phyloP scores from a whole-genome alignment of 2,113 vertebrate genomes.

The Dicerorhinus sumatrensis region DNA sequence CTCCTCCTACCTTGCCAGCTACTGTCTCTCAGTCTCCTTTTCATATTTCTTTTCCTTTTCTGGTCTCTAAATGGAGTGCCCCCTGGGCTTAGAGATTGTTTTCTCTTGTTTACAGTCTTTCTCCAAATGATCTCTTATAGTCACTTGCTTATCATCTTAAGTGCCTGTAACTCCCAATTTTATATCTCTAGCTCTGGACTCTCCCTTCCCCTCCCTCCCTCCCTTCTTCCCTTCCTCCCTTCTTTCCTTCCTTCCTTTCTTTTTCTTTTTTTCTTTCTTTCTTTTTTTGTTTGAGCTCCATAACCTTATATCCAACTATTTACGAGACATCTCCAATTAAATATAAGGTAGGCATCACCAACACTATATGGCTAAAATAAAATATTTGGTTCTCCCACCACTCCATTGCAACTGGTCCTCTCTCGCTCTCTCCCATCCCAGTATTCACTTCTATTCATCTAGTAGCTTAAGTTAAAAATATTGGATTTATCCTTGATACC shows the following conservation, averaged over 20 bases:
- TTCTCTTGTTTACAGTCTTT: background rate
- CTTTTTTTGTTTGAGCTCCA: background rate
- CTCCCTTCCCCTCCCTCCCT: background rate
- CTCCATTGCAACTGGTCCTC: background rate
- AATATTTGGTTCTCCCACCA: background rate
- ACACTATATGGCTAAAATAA: background rate
- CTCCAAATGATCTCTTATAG: background rate
- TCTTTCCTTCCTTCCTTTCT: no score
- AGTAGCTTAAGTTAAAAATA: background rate
- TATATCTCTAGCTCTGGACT: background rate
- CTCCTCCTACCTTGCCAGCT: background rate
- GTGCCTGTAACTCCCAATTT: background rate
- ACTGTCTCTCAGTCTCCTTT: background rate
- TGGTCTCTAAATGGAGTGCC: background rate
- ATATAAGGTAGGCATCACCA: background rate
- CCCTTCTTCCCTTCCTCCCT: background rate
- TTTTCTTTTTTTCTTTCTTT: no score
- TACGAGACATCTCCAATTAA: background rate
- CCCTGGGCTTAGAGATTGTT: background rate
- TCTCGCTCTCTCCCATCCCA: background rate
- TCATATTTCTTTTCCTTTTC: background rate
- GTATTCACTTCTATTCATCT: background rate
- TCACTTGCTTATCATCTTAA: background rate
- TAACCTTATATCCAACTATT: background rate
- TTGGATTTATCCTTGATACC: background rate